Evolutionary conservation across 1,140 invertebrate genomes (phyloP).

Genomic region (Aphidius ervi): DNA sequence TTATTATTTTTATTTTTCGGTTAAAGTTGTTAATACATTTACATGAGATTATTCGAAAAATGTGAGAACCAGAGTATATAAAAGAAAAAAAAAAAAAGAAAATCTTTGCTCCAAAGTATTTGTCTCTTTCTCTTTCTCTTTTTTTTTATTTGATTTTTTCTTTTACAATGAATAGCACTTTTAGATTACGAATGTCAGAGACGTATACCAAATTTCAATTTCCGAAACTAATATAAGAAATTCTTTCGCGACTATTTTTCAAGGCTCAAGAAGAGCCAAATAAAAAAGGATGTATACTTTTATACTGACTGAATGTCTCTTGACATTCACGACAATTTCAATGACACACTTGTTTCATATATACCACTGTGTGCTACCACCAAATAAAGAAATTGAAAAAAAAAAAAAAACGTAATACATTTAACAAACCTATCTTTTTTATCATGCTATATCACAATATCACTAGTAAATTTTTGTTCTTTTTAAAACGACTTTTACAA

Average conservation of each 20-base stretch:
- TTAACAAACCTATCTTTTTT: constrained; percentile 17
- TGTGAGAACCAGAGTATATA: too few relatives aligned
- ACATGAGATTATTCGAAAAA: too few relatives aligned
- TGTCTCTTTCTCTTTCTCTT: neutral
- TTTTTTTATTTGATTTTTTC: neutral
- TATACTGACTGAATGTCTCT: constrained; percentile 27
- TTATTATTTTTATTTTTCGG: too few relatives aligned
- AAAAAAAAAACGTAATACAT: constrained; percentile 2
- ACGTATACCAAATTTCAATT: constrained; percentile 38
- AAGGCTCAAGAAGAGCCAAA: constrained; percentile 24
- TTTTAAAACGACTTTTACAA: constrained; percentile 30
- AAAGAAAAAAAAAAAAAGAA: too few relatives aligned
- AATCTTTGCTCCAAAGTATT: neutral
- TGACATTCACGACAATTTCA: constrained; percentile 18
- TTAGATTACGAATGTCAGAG: constrained; percentile 15
- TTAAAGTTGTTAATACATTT: too few relatives aligned
- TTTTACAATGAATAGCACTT: neutral
- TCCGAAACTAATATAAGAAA: constrained; percentile 45
- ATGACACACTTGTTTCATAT: constrained; percentile 14
- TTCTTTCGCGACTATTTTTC: constrained; percentile 42
- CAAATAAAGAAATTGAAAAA: neutral
- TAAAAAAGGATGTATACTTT: constrained; percentile 12
- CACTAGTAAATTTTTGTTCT: constrained; percentile 8
- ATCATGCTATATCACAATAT: constrained; percentile 20
- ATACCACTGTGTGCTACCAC: neutral